Evolutionary conservation across 2,797 vertebrate genomes (phyloP).

Genomic region (Pipistrellus nathusii): DNA sequence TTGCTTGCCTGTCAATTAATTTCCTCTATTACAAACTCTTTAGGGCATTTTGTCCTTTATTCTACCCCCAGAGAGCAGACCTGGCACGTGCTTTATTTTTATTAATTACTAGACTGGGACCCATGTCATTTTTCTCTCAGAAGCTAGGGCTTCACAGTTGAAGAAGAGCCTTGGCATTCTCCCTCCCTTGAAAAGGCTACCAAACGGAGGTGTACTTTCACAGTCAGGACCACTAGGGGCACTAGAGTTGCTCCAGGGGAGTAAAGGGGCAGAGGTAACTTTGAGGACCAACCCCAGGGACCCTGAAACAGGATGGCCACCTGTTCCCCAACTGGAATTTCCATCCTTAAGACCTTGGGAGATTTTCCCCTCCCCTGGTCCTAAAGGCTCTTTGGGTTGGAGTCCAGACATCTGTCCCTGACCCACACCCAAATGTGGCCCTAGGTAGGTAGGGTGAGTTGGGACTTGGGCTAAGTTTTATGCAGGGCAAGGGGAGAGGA

Average conservation of each 20-base stretch:
- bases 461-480: background rate
- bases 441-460: background rate
- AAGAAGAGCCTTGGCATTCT: background rate
- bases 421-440: background rate
- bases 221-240: background rate
- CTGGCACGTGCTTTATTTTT: background rate
- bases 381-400: background rate
- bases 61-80: background rate
- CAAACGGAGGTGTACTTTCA: background rate
- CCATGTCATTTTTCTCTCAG: background rate
- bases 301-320: background rate
- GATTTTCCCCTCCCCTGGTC: background rate
- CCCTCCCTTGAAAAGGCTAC: background rate
- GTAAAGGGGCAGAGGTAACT: background rate
- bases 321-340: background rate
- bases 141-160: background rate
- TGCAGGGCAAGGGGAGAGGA: background rate
- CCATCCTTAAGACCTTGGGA: background rate
- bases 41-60: background rate
- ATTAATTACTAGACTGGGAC: background rate
- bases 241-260: background rate
- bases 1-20: background rate
- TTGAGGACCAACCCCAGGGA: background rate
- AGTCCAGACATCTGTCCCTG: background rate
- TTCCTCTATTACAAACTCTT: constrained; percentile 19